Conservation (phyloP, 2,113 vertebrate genomes). For the Peromyscus polionotus region DNA sequence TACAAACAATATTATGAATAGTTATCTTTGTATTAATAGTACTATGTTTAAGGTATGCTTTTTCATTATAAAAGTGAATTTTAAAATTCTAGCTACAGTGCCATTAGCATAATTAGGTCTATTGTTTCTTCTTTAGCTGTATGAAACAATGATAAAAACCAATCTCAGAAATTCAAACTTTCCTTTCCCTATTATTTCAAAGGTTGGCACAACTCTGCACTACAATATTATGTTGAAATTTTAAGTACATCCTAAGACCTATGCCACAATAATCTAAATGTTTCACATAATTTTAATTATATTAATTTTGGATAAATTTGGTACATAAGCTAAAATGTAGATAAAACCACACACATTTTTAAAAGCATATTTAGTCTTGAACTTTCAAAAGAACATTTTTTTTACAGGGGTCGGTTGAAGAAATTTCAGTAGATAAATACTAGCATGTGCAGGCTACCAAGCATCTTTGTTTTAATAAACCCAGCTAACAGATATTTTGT, state of each 20-base stretch:
- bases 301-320: background rate
- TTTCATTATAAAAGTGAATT: slow-evolving; percentile 17
- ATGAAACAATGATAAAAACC: slow-evolving; percentile 41
- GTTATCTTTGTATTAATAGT: background rate
- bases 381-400: slow-evolving; percentile 33
- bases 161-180: slow-evolving; percentile 1
- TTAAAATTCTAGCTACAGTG: background rate
- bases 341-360: background rate
- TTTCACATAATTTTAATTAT: background rate
- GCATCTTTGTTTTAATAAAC: slow-evolving; percentile 31
- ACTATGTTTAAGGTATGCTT: background rate
- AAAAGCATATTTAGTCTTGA: slow-evolving; percentile 31
- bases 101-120: slow-evolving; percentile 2
- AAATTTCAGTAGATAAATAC: background rate
- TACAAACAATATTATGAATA: slow-evolving; percentile 20
- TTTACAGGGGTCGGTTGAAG: background rate
- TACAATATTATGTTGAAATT: slow-evolving; percentile 1
- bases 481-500: background rate
- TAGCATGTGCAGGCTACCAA: slow-evolving; percentile 36
- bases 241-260: background rate
- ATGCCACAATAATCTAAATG: background rate
- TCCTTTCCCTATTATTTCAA: background rate
- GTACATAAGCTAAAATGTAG: background rate
- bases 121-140: slow-evolving; percentile 10
- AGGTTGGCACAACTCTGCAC: background rate